Conservation (phyloP, 2,797 vertebrate genomes). For the Crocidura indochinensis region DNA sequence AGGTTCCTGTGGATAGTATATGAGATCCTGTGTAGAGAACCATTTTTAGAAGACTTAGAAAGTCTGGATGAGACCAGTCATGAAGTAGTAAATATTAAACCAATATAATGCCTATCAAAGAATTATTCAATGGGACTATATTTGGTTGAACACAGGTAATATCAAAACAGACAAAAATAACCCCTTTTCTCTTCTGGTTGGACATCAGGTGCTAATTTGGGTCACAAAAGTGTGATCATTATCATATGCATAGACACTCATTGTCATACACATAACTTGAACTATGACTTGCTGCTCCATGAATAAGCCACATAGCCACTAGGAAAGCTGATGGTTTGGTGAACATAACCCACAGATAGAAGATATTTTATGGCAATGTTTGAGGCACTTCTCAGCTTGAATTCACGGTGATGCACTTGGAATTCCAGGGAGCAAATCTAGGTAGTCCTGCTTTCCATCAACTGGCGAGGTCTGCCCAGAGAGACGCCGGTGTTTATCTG, state of each 20-base stretch:
- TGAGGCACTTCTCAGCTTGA: background rate
- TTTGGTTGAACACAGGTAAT: background rate
- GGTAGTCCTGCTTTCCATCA: constrained; percentile 38
- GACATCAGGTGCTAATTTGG: background rate
- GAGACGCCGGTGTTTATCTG: constrained; percentile 71
- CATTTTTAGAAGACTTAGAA: no score
- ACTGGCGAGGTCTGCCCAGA: background rate
- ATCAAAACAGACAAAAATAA: background rate
- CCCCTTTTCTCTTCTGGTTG: background rate
- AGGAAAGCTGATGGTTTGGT: background rate
- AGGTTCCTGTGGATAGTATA: background rate
- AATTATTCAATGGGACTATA: background rate
- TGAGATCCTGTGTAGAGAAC: background rate
- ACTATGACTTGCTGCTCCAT: background rate
- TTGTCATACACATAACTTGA: background rate
- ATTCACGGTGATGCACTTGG: background rate
- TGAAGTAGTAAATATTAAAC: background rate
- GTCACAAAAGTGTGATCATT: constrained; percentile 6
- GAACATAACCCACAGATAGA: background rate
- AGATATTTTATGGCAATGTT: background rate
- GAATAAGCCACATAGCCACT: fast-evolving
- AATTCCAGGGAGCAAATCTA: background rate
- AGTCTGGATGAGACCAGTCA: background rate
- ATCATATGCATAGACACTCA: background rate
- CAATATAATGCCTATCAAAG: background rate